Conservation (phyloP, 2,888 invertebrate genomes). For the Oligia strigilis region DNA sequence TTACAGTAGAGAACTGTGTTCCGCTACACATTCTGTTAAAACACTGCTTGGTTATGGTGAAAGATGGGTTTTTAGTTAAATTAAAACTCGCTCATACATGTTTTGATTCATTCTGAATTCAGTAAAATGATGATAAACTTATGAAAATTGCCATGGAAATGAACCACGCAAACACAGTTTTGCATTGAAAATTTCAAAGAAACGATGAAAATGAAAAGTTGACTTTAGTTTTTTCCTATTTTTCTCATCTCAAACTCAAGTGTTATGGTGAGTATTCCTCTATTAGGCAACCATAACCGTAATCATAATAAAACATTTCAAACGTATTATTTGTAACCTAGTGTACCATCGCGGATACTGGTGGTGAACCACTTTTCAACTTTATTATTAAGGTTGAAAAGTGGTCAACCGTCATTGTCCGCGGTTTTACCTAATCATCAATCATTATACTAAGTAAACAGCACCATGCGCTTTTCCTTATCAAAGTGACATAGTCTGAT, state of each 20-base stretch:
- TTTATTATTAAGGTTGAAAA: not conserved
- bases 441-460: slow-evolving; percentile 40
- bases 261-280: not conserved
- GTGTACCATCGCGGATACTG: not conserved
- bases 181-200: not conserved
- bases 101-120: not conserved
- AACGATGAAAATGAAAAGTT: not conserved
- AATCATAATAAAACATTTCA: slow-evolving; percentile 1
- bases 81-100: not conserved
- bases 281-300: not conserved
- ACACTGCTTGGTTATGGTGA: not conserved
- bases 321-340: slow-evolving; percentile 9
- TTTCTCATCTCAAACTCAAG: not conserved
- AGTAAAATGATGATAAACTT: not conserved
- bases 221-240: not conserved
- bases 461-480: slow-evolving; percentile 21
- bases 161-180: not conserved
- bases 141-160: not conserved
- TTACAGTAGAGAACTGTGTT: not conserved
- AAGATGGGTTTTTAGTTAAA: not conserved
- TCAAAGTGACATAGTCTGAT: slow-evolving; percentile 42
- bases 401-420: not conserved
- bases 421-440: slow-evolving; percentile 27
- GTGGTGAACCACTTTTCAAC: not conserved
- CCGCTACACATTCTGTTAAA: not conserved